phyloP scores from a whole-genome alignment of 2,888 invertebrate species.

The Andrena fulva region DNA sequence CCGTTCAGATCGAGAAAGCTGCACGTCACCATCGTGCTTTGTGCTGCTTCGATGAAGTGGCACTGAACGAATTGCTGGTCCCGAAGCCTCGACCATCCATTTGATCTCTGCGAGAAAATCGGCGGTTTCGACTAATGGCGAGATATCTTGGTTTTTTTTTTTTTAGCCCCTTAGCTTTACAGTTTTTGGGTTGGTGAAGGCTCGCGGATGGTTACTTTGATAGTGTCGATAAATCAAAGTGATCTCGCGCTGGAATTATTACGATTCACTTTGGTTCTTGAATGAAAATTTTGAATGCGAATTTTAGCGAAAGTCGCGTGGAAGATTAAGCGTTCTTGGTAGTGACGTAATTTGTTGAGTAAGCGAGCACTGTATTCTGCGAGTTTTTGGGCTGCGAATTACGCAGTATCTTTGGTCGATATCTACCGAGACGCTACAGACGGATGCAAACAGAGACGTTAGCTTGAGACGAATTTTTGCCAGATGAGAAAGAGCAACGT shows the following conservation, averaged over 20 bases:
- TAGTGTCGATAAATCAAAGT: too few species aligned
- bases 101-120: background rate
- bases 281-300: too few species aligned
- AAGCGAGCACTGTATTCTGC: background rate
- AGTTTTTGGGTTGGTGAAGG: too few species aligned
- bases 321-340: too few species aligned
- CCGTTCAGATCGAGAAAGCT: background rate
- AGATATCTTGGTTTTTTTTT: too few species aligned
- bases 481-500: slow-evolving; percentile 18
- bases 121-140: background rate
- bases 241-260: too few species aligned
- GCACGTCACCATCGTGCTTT: background rate
- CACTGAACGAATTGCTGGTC: background rate
- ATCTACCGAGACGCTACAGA: background rate
- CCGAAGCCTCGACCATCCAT: background rate
- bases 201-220: too few species aligned
- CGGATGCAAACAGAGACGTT: background rate
- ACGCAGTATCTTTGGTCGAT: background rate
- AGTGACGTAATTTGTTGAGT: too few species aligned
- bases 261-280: too few species aligned
- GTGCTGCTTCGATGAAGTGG: slow-evolving; percentile 13
- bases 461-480: slow-evolving; percentile 15
- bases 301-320: too few species aligned
- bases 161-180: too few species aligned
- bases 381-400: background rate